Evolutionary conservation across 1,140 invertebrate genomes (phyloP).

Genomic region (Agrilus planipennis): DNA sequence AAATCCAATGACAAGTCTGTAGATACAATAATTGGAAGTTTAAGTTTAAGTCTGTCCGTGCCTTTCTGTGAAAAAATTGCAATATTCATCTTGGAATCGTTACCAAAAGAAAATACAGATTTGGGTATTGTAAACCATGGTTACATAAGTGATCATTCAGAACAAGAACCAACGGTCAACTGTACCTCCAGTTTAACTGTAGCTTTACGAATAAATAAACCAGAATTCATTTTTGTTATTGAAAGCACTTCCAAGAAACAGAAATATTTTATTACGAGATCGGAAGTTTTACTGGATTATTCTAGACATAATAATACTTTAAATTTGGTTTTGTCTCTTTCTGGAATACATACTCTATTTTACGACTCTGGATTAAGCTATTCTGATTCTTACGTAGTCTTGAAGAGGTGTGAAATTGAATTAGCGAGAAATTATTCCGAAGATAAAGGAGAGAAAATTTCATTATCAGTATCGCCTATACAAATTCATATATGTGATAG

Average conservation of each 20-base stretch:
- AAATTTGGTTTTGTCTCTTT: conserved; percentile 49
- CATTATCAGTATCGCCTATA: conserved; percentile 48
- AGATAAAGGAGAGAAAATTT: conserved; percentile 51
- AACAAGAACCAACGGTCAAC: conserved; percentile 22
- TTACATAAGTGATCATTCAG: conserved; percentile 42
- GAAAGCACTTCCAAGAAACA: conserved; percentile 53
- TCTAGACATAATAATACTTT: conserved; percentile 52
- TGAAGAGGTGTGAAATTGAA: conserved; percentile 63
- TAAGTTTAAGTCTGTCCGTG: conserved; percentile 58
- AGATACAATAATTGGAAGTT: conserved; percentile 59
- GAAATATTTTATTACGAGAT: conserved; percentile 59
- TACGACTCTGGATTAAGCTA: conserved; percentile 36
- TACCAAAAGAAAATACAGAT: conserved; percentile 44
- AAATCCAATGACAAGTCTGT: conserved; percentile 49
- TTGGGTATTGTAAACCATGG: conserved; percentile 56
- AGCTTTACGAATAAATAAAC: conserved; percentile 59
- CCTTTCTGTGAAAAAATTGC: conserved; percentile 57
- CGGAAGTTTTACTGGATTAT: conserved; percentile 63
- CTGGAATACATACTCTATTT: conserved; percentile 54
- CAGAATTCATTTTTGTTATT: conserved; percentile 67
- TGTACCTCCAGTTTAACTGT: conserved; percentile 44
- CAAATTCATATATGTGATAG: conserved; percentile 62
- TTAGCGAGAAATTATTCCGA: conserved; percentile 49
- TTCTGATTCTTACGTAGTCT: conserved; percentile 39
- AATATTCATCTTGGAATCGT: conserved; percentile 52